phyloP scores from a whole-genome alignment of 2,797 vertebrate species.

The Emys orbicularis region DNA sequence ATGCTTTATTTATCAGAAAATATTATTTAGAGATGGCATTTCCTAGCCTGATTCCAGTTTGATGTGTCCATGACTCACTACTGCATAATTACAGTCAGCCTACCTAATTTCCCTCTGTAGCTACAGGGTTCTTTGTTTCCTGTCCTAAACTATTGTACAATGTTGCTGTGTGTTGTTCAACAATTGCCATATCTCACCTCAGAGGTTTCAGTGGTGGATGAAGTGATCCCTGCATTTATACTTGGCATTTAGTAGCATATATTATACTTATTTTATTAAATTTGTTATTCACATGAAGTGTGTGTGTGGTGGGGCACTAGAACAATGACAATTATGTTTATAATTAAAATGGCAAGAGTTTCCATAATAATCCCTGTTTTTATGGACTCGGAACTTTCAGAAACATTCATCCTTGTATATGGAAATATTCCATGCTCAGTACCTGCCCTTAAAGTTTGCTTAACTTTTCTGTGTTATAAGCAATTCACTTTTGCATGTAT shows the following conservation, averaged over 20 bases:
- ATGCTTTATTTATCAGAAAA: neutral
- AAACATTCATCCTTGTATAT: neutral
- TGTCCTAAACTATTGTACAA: neutral
- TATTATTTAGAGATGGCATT: neutral
- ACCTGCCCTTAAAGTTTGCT: neutral
- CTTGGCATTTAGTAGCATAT: neutral
- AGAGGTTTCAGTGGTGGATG: neutral
- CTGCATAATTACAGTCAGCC: neutral
- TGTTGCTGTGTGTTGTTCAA: neutral
- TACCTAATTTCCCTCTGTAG: neutral
- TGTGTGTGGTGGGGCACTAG: neutral
- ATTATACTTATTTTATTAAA: neutral
- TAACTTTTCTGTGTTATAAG: neutral
- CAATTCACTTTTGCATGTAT: neutral
- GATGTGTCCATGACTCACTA: neutral
- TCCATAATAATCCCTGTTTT: neutral
- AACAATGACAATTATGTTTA: neutral
- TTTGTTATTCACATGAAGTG: neutral
- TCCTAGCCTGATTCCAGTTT: neutral
- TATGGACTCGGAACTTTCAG: neutral
- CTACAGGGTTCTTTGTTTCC: neutral
- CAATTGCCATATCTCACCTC: neutral
- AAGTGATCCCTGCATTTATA: neutral
- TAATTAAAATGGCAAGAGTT: neutral
- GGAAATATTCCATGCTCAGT: neutral